A percentile compares a stretch with the other conserved stretches of the same genome.
These are phyloP conservation scores for Ispidina picta DNA, from an alignment of 2,797 vertebrate genomes.

Conservation along the genomic window DNA sequence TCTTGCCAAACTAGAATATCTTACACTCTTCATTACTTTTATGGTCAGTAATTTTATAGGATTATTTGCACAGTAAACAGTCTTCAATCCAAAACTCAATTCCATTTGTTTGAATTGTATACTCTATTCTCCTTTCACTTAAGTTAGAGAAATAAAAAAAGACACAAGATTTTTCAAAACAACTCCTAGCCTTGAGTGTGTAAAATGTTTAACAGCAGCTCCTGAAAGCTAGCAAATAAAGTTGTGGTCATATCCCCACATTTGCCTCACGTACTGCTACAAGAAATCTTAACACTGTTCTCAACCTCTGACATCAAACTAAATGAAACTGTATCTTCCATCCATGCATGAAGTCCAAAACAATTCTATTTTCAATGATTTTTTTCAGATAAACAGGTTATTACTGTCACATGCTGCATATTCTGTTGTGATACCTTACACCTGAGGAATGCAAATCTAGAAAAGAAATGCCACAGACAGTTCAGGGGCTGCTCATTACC, in stretches of 20 bases:
- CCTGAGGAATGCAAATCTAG: not conserved
- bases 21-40: not conserved
- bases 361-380: not conserved
- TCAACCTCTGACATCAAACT: not conserved
- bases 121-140: not conserved
- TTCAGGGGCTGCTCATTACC: not conserved
- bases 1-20: not conserved
- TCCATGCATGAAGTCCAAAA: not conserved
- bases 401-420: not conserved
- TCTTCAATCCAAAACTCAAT: not conserved
- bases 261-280: fast-evolving
- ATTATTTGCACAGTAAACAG: not conserved
- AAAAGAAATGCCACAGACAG: not conserved
- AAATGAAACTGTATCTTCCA: not conserved
- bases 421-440: not conserved
- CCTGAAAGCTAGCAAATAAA: not conserved
- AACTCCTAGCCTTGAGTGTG: not conserved
- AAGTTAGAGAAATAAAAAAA: not conserved
- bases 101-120: not conserved
- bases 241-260: not conserved
- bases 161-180: not conserved
- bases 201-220: not conserved
- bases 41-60: not conserved
- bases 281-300: not conserved
- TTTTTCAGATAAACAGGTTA: not conserved